Evolutionary conservation across 2,797 vertebrate species (phyloP).

Genomic region (Crenuchus spilurus): DNA sequence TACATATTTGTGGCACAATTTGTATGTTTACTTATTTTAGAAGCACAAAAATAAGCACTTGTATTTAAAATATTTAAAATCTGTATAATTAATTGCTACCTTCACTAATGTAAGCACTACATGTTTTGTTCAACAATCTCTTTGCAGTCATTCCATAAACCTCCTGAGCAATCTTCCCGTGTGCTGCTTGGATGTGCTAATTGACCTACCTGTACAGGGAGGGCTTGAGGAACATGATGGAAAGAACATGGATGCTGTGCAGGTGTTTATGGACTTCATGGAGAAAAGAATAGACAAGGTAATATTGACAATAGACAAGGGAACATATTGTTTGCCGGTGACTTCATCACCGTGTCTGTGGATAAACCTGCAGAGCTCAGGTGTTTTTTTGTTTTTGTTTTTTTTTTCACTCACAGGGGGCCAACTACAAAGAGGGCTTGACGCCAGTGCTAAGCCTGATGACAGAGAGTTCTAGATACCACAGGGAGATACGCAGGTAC

Average conservation of each 20-base stretch:
- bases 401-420: conserved; percentile 78
- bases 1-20: no score
- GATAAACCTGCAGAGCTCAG: neutral
- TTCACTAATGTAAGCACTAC: no score
- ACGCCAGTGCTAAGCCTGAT: conserved; percentile 96
- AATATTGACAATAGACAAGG: conserved; percentile 93
- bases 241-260: conserved; percentile 90
- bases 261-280: conserved; percentile 92
- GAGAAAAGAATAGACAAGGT: conserved; percentile 98
- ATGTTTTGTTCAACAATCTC: conserved; percentile 3
- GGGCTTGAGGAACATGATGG: conserved; percentile 84
- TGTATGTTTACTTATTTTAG: no score
- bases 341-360: neutral
- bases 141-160: conserved; percentile 92
- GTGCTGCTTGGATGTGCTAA: conserved; percentile 91
- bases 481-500: conserved; percentile 94
- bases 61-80: neutral
- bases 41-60: no score
- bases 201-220: conserved; percentile 84
- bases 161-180: conserved; percentile 95
- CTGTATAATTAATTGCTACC: neutral
- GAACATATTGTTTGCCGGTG: conserved; percentile 66
- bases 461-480: conserved; percentile 90
- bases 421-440: conserved; percentile 94
- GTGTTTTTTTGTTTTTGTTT: neutral